Evolutionary conservation across 1,140 invertebrate genomes (phyloP), one percentile per base, ranked within the genome.

Genomic region (Carcinoscorpius rotundicauda): DNA sequence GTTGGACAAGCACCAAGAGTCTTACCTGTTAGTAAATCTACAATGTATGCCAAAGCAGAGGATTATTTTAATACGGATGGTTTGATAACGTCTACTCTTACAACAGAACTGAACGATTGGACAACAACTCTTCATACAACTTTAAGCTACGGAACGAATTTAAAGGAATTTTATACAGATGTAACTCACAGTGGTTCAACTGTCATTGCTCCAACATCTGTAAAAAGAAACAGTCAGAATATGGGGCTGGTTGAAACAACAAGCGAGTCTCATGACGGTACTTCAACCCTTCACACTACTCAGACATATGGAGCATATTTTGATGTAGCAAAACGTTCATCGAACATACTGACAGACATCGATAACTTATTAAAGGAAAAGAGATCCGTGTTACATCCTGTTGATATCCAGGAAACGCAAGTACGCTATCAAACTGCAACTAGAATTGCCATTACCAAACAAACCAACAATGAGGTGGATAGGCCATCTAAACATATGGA

Each of bases 111-210:
- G 57, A 82, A 83, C 59, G 81, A 86, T 72, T 82, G 83, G 29
- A 83, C 80, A 4, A 86, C 83, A 3, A 86, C 84, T 3, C 74
- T 85, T 58, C 82, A 84, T 53, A 80, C 83, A 4, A 89, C 87
- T 3, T 84, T 88, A 69, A 80, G 90, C 57, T 84, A 84, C 72
- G 88, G 88, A 55, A 91, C 88, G 5, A 87, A 87, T 64, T 87
- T 90, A 68, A 85, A 91, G 74, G 88, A 87, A 6, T 76, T 87
- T 48, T 90, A 89, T 74, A 86, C 87, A 49, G 84, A 89, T 78
- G 81, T 87, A 61, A 63, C 68, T n/a, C 62, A 62, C 60, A 65
- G 48, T 49, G 3, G 48, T 6, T 5, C 52, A 11, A 10, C 60
- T 4, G 50, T 10, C 6, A 10, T 49, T 48, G 29, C 29, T 29